These are phyloP conservation scores for Pogonocichla stellata DNA, from an alignment of 2,113 vertebrate species.

Conservation along the genomic window DNA sequence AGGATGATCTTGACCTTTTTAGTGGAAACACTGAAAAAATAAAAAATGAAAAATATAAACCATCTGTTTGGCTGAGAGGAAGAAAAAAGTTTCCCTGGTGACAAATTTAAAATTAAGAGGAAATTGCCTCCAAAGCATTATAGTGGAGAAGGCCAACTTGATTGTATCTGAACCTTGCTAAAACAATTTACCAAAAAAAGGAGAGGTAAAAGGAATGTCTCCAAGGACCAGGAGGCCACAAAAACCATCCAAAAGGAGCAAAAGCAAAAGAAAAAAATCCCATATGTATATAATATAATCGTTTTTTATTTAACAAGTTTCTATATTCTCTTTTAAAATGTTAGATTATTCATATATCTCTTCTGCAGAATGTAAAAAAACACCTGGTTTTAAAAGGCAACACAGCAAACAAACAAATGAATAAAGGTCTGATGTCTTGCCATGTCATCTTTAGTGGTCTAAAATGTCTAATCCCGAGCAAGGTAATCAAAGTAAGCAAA, in stretches of 20 bases:
- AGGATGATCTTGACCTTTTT: constrained; percentile 44
- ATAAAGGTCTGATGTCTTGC: not conserved
- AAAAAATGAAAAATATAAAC: constrained; percentile 58
- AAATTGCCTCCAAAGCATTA: constrained; percentile 69
- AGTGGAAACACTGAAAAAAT: not conserved
- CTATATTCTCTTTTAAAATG: not conserved
- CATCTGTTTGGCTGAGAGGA: constrained; percentile 73
- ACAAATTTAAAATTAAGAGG: constrained; percentile 71
- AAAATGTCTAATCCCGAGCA: not conserved
- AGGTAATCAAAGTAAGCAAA: not conserved
- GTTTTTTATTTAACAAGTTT: not conserved
- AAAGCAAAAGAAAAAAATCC: not conserved
- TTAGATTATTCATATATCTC: not conserved
- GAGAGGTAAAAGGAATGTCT: constrained; percentile 21
- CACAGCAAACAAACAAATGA: not conserved
- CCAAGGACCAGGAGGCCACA: not conserved
- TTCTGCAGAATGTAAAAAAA: not conserved
- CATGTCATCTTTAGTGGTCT: not conserved
- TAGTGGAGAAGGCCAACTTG: constrained; percentile 39
- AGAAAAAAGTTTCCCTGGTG: constrained; percentile 64
- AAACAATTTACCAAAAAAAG: constrained; percentile 60
- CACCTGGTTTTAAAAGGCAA: not conserved
- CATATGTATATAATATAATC: not conserved
- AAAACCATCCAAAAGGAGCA: not conserved
- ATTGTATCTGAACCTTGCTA: constrained; percentile 64